Conservation (phyloP, 2,888 invertebrate species). For the Drosophila fulvimacula region DNA sequence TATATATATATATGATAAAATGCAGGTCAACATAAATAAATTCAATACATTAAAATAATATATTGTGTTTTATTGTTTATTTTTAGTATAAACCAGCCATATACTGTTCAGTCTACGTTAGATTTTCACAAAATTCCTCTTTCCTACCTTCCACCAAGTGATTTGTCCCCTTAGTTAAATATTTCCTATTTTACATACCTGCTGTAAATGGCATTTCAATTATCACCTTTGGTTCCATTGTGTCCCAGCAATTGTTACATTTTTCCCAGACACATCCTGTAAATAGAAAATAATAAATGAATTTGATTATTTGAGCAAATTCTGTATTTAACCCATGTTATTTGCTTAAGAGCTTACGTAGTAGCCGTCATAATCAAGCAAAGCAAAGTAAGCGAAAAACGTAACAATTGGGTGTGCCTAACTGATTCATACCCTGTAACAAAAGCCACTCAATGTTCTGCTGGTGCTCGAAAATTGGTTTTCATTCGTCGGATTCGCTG, state of each 20-base stretch:
- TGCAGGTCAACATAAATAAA: constrained; percentile 47
- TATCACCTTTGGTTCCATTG: not conserved
- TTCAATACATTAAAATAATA: constrained; percentile 33
- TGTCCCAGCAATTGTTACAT: not conserved
- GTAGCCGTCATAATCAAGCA: constrained; percentile 25
- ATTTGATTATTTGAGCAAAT: constrained; percentile 21
- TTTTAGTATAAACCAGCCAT: too few species aligned
- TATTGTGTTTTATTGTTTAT: constrained; percentile 9
- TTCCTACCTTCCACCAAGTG: not conserved
- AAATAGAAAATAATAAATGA: constrained; percentile 5
- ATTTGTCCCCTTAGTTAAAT: not conserved
- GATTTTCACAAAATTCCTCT: not conserved
- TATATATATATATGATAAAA: constrained; percentile 25
- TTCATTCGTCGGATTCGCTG: not conserved
- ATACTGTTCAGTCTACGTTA: too few species aligned
- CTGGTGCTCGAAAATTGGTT: not conserved
- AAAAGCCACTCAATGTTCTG: not conserved
- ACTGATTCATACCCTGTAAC: not conserved
- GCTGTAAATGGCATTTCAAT: not conserved
- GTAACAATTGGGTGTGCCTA: not conserved
- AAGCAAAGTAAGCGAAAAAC: constrained; percentile 27
- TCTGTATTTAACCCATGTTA: constrained; percentile 38
- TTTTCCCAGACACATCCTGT: constrained; percentile 9
- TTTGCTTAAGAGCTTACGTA: constrained; percentile 30
- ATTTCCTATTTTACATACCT: not conserved